Conservation (phyloP, 2,113 vertebrate species). For the Amphilophus citrinellus region DNA sequence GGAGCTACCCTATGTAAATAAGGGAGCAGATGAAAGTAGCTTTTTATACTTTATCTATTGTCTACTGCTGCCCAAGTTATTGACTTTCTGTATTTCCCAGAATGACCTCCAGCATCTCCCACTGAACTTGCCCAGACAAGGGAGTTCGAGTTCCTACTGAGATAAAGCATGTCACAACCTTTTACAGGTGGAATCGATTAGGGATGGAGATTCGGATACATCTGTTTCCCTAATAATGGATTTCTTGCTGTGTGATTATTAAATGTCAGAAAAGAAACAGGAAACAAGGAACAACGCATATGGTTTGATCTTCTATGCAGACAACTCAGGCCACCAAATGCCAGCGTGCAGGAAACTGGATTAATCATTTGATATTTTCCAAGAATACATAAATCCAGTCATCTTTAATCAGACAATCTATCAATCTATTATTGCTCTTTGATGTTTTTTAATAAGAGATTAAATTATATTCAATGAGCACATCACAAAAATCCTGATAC, state of each 20-base stretch:
- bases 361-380: background rate
- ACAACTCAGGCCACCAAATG: background rate
- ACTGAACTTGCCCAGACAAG: background rate
- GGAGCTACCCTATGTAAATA: background rate
- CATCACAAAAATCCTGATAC: background rate
- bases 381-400: background rate
- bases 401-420: background rate
- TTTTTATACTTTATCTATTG: constrained; percentile 22
- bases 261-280: constrained; percentile 24
- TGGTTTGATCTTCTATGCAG: background rate
- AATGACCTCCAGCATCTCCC: constrained; percentile 2
- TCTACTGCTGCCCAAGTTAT: constrained; percentile 32
- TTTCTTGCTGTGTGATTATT: background rate
- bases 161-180: constrained; percentile 16
- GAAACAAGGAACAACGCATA: background rate
- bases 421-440: background rate
- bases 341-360: background rate
- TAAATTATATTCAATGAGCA: no score
- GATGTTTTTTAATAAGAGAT: background rate
- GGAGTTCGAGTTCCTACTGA: background rate
- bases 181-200: constrained; percentile 2
- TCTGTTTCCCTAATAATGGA: background rate
- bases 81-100: constrained; percentile 24
- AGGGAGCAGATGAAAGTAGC: background rate
- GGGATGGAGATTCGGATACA: background rate